Evolutionary conservation across 2,113 vertebrate species (phyloP).

Genomic region (Chroicocephalus ridibundus): DNA sequence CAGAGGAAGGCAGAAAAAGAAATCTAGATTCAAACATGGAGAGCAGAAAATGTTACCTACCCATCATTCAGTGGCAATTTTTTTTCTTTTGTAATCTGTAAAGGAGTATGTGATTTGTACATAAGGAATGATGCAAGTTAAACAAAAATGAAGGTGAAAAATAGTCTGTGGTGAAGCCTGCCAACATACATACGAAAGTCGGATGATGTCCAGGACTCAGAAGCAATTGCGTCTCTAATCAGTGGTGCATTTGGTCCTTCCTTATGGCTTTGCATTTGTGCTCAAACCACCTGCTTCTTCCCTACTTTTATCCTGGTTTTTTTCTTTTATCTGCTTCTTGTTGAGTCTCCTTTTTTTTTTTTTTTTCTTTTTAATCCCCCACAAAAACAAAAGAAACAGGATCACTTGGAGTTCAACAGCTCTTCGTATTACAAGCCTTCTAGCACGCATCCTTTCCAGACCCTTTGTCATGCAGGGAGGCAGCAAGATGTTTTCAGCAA

Average conservation of each 20-base stretch:
- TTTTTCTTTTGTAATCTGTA: neutral
- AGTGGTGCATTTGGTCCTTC: neutral
- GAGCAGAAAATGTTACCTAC: neutral
- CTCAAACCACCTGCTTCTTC: neutral
- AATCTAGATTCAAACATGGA: neutral
- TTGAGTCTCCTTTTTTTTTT: neutral
- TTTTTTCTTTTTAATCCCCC: neutral
- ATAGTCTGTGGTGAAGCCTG: neutral
- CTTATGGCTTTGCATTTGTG: neutral
- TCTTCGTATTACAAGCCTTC: neutral
- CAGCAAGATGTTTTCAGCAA: neutral
- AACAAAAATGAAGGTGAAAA: neutral
- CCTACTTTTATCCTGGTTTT: neutral
- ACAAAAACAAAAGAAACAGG: neutral
- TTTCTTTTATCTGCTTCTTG: neutral
- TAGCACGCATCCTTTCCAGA: neutral
- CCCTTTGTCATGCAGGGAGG: neutral
- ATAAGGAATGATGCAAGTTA: neutral
- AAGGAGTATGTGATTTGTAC: neutral
- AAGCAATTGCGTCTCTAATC: neutral
- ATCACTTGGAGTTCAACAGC: neutral
- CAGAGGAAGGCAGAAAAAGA: neutral
- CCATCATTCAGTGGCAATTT: neutral
- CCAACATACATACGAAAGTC: neutral
- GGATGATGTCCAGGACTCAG: neutral